Evolutionary conservation across 2,888 invertebrate species (phyloP).

Genomic region (Diaphora mendica): DNA sequence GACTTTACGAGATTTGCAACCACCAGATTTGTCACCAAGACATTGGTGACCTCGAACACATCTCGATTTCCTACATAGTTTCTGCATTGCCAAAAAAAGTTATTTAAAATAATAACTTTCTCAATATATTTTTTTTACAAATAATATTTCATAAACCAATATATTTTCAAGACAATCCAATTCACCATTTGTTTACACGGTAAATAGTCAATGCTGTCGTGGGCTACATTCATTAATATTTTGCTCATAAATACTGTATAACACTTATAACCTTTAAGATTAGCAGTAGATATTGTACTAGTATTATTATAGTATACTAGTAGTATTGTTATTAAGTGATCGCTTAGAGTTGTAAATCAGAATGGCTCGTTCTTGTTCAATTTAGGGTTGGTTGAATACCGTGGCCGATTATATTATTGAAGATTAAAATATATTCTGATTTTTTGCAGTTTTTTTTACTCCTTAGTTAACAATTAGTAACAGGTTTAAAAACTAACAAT

Average conservation of each 20-base stretch:
- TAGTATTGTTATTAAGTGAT: slow-evolving; percentile 16
- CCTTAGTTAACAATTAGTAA: too few relatives aligned
- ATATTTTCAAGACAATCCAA: background rate
- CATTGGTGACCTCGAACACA: too few relatives aligned
- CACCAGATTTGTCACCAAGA: too few relatives aligned
- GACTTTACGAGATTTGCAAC: too few relatives aligned
- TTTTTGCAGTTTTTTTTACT: background rate
- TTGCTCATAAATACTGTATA: slow-evolving; percentile 31
- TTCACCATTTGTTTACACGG: background rate
- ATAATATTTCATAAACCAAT: too few relatives aligned
- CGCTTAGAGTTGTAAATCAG: slow-evolving; percentile 12
- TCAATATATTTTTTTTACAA: too few relatives aligned
- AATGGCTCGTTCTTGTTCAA: slow-evolving; percentile 4
- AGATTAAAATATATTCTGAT: background rate
- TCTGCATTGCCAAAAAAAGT: too few relatives aligned
- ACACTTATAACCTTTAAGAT: slow-evolving; percentile 32
- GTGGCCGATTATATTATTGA: background rate
- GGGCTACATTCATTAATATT: slow-evolving; percentile 33
- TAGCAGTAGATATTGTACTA: slow-evolving; percentile 11
- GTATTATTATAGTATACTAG: too few relatives aligned
- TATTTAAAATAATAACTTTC: too few relatives aligned
- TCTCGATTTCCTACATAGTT: too few relatives aligned
- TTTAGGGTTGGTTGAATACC: background rate
- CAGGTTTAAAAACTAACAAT: too few relatives aligned
- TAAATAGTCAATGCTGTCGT: slow-evolving; percentile 18